Conservation (phyloP, 2,797 vertebrate species). For the Emydoidea blandingii region DNA sequence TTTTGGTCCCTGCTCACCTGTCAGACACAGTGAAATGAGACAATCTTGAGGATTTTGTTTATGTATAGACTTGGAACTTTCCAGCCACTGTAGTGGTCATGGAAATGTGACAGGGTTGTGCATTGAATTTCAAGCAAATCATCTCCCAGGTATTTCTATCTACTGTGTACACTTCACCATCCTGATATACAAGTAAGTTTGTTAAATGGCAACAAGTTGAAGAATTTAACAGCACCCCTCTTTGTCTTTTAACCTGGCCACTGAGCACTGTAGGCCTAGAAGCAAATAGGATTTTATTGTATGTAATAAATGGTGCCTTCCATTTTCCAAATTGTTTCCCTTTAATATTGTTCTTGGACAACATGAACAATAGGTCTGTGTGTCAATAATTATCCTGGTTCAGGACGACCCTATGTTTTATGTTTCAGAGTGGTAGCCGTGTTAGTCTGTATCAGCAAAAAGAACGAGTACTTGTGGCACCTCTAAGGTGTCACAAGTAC, state of each 20-base stretch:
- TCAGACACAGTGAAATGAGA: background rate
- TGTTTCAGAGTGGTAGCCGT: no score
- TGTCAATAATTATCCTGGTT: background rate
- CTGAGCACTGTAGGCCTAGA: background rate
- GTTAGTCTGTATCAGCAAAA: no score
- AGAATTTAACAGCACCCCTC: background rate
- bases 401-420: background rate
- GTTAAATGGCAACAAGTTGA: background rate
- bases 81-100: background rate
- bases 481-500: no score
- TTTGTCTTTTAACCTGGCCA: background rate
- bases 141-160: background rate
- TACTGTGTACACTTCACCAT: background rate
- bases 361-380: background rate
- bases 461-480: no score
- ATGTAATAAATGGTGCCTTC: background rate
- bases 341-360: background rate
- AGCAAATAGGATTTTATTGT: background rate
- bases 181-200: background rate
- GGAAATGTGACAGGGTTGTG: background rate
- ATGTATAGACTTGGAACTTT: background rate
- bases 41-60: slow-evolving; percentile 9
- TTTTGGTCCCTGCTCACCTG: background rate
- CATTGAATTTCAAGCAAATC: slow-evolving; percentile 33
- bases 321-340: background rate